Evolutionary conservation across 1,140 invertebrate species (phyloP).

Genomic region (Rhyacophila brunnea): DNA sequence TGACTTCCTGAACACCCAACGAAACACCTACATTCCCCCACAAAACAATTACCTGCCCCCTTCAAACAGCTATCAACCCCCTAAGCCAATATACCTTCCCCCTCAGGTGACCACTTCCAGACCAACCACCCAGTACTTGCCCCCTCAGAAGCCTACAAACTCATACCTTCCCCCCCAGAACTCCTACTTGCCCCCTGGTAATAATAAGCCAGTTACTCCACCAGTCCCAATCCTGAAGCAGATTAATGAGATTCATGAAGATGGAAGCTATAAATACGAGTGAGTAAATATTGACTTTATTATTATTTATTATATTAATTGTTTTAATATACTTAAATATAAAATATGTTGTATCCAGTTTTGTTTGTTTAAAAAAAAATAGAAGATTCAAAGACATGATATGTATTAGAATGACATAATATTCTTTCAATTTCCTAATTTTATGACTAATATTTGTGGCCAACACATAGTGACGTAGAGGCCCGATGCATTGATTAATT

Average conservation of each 20-base stretch:
- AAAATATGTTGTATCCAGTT: too few relatives aligned
- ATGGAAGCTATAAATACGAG: constrained; percentile 61
- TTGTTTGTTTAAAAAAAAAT: too few relatives aligned
- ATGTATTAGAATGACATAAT: too few relatives aligned
- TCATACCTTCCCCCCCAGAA: constrained; percentile 23
- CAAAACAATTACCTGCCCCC: constrained; percentile 29
- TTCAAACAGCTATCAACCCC: constrained; percentile 28
- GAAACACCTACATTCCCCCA: constrained; percentile 29
- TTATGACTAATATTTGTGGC: too few relatives aligned
- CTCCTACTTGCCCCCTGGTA: constrained; percentile 21
- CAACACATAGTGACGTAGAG: too few relatives aligned
- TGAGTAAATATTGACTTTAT: constrained; percentile 43
- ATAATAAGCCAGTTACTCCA: constrained; percentile 39
- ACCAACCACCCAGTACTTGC: constrained; percentile 20
- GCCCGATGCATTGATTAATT: too few relatives aligned
- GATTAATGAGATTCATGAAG: constrained; percentile 52
- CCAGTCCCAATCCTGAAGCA: constrained; percentile 56
- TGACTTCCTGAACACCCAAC: constrained; percentile 26
- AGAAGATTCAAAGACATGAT: too few relatives aligned
- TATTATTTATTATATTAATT: too few relatives aligned
- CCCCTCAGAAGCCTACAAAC: constrained; percentile 29
- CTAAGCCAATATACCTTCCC: constrained; percentile 33
- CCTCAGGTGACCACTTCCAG: constrained; percentile 7
- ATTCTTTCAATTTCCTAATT: too few relatives aligned
- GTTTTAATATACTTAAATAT: too few relatives aligned